Evolutionary conservation across 2,113 vertebrate genomes (phyloP).

Genomic region (Mirounga angustirostris): DNA sequence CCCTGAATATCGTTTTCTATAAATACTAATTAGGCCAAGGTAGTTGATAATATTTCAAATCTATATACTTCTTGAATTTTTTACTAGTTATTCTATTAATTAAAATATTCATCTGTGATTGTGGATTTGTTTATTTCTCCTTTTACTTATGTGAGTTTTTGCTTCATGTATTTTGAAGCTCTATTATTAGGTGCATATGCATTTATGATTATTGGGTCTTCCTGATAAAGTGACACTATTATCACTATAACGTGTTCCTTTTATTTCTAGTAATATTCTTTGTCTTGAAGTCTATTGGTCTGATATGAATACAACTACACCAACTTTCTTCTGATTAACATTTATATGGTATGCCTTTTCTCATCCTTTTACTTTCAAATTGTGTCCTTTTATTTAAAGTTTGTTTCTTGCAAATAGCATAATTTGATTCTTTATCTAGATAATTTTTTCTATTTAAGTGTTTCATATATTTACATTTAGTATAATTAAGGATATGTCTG

Average conservation of each 20-base stretch:
- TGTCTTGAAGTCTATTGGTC: background rate
- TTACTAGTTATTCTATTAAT: background rate
- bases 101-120: background rate
- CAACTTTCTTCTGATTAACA: background rate
- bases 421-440: conserved; percentile 19
- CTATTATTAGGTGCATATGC: background rate
- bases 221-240: background rate
- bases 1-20: conserved; percentile 15
- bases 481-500: background rate
- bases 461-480: background rate
- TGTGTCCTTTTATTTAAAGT: conserved; percentile 47
- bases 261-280: conserved; percentile 5
- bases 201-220: background rate
- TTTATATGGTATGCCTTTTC: background rate
- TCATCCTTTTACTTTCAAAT: conserved; percentile 13
- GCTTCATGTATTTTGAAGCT: background rate
- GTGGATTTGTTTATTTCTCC: background rate
- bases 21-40: conserved; percentile 11
- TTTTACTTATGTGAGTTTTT: background rate
- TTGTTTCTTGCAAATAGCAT: background rate
- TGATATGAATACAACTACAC: background rate
- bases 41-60: background rate
- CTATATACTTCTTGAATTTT: background rate
- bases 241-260: background rate
- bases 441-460: background rate